A percentile compares a stretch with the other conserved stretches of the same genome.
Conservation (phyloP, 2,797 vertebrate species). For the Halcyon leucocephala region DNA sequence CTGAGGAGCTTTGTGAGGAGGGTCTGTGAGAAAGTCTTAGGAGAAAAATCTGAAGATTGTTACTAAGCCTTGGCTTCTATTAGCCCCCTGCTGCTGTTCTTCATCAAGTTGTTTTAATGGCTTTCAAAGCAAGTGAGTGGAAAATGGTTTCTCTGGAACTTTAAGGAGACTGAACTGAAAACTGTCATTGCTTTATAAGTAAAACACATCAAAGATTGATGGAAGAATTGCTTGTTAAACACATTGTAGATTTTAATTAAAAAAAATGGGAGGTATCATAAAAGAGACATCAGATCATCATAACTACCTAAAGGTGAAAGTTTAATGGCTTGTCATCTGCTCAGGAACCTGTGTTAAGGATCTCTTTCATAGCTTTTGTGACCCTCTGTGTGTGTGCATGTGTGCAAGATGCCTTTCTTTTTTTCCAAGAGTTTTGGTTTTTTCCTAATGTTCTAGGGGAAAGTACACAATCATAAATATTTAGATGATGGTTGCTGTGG, state of each 20-base stretch:
- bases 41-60: conserved; percentile 67
- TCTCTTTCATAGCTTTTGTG: conserved; percentile 29
- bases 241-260: conserved; percentile 47
- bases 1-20: conserved; percentile 61
- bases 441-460: neutral
- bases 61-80: conserved; percentile 72
- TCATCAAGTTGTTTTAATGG: conserved; percentile 75
- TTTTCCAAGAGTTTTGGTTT: neutral
- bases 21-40: conserved; percentile 74
- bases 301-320: conserved; percentile 43
- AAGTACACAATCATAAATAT: neutral
- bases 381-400: neutral
- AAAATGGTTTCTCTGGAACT: conserved; percentile 74
- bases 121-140: conserved; percentile 76
- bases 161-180: conserved; percentile 64
- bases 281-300: conserved; percentile 47
- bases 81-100: conserved; percentile 75
- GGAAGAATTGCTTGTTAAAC: conserved; percentile 64
- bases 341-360: conserved; percentile 24
- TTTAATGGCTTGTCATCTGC: conserved; percentile 43
- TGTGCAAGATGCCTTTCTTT: neutral
- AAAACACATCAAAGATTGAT: conserved; percentile 62
- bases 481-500: neutral
- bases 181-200: conserved; percentile 59
- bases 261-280: conserved; percentile 30